Evolutionary conservation across 2,888 invertebrate species (phyloP).

Genomic region (Anoplius nigerrimus): DNA sequence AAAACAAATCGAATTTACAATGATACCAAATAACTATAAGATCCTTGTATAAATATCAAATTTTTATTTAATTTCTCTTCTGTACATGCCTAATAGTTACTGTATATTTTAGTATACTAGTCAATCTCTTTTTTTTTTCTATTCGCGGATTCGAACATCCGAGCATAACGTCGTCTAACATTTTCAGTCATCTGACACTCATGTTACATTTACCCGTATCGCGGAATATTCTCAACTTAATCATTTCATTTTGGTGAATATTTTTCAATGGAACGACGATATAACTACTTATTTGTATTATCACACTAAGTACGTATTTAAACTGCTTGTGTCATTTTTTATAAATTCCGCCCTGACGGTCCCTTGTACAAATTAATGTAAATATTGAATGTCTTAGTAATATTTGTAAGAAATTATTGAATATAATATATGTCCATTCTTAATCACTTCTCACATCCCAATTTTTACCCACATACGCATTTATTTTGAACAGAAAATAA

Average conservation of each 20-base stretch:
- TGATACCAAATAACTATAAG: constrained; percentile 57
- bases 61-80: constrained; percentile 47
- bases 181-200: no score
- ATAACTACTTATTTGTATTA: neutral
- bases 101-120: constrained; percentile 53
- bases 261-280: constrained; percentile 14
- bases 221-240: no score
- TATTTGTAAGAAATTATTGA: constrained; percentile 49
- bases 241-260: no score
- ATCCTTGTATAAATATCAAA: constrained; percentile 44
- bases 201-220: no score
- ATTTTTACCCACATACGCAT: neutral
- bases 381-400: constrained; percentile 60
- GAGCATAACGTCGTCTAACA: no score
- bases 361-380: constrained; percentile 65
- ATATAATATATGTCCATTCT: constrained; percentile 47
- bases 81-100: constrained; percentile 35
- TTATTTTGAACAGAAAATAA: no score
- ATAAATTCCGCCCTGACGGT: constrained; percentile 37
- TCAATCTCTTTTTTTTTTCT: constrained; percentile 39
- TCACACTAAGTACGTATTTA: constrained; percentile 6
- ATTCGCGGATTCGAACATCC: no score
- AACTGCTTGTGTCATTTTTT: constrained; percentile 32
- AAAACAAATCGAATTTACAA: constrained; percentile 35
- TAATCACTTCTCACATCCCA: neutral